These are phyloP conservation scores for Tipula vernalis DNA, from an alignment of 2,888 invertebrate species.

Conservation along the genomic window DNA sequence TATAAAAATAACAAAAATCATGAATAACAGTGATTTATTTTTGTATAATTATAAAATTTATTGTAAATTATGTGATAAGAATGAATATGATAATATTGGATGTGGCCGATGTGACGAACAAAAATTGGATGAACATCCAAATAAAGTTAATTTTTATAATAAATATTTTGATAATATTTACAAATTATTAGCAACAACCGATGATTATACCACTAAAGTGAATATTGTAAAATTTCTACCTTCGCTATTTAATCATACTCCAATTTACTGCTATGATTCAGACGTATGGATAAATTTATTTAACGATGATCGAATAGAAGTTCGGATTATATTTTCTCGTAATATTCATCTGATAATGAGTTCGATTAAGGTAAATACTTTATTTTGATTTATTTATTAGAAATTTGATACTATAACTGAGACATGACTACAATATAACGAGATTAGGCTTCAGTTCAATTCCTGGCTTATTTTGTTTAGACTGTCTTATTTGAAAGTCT, in stretches of 20 bases:
- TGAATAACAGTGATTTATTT: background rate
- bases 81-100: background rate
- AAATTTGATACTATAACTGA: too few relatives aligned
- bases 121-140: background rate
- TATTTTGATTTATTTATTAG: background rate
- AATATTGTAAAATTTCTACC: conserved; percentile 14
- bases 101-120: background rate
- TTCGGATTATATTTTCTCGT: conserved; percentile 13
- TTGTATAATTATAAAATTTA: conserved; percentile 12
- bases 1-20: background rate
- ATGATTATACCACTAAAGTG: background rate
- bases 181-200: background rate
- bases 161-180: background rate
- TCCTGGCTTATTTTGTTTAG: too few relatives aligned
- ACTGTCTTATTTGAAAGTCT: too few relatives aligned
- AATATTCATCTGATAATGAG: background rate
- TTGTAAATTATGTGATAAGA: conserved; percentile 11
- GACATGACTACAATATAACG: too few relatives aligned
- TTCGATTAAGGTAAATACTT: background rate
- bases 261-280: conserved; percentile 7
- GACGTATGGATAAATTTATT: conserved; percentile 14
- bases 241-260: conserved; percentile 13
- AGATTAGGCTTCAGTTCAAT: too few relatives aligned
- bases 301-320: background rate
- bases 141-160: background rate